Evolutionary conservation across 2,888 invertebrate species (phyloP).

Genomic region (Schizotus pectinicornis): DNA sequence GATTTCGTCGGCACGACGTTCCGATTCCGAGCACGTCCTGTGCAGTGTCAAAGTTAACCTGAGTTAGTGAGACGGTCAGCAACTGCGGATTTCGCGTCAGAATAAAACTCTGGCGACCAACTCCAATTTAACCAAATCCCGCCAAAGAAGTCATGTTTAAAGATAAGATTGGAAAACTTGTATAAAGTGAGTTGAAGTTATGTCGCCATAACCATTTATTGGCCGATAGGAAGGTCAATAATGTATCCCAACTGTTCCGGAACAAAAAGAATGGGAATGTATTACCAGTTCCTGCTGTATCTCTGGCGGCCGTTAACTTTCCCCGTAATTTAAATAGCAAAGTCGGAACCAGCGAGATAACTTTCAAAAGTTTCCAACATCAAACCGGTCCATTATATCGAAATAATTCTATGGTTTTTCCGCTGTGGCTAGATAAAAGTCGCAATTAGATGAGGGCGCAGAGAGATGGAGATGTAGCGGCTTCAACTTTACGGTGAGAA

Average conservation of each 20-base stretch:
- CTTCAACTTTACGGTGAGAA: constrained; percentile 18
- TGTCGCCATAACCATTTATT: constrained; percentile 53
- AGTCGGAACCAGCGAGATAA: neutral
- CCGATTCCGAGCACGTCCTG: constrained; percentile 12
- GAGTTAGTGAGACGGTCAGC: constrained; percentile 23
- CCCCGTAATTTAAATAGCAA: constrained; percentile 14
- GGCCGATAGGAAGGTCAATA: constrained; percentile 52
- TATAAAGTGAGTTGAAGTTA: constrained; percentile 57
- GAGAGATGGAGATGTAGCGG: constrained; percentile 11
- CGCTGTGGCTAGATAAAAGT: too few relatives aligned
- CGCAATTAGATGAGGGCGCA: neutral
- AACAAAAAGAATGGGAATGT: constrained; percentile 26
- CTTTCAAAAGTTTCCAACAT: neutral
- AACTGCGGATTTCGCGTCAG: constrained; percentile 41
- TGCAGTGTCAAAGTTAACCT: constrained; percentile 16
- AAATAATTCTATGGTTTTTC: constrained; percentile 5
- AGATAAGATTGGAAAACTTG: constrained; percentile 65
- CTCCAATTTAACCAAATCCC: constrained; percentile 62
- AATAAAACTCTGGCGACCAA: constrained; percentile 45
- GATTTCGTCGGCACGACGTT: neutral
- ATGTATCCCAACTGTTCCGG: constrained; percentile 36
- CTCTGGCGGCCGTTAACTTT: constrained; percentile 2
- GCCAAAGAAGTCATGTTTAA: constrained; percentile 57
- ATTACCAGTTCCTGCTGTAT: neutral
- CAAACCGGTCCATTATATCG: neutral